A percentile compares a stretch with the other conserved stretches of the same genome.
phyloP scores from a whole-genome alignment of 2,797 vertebrate genomes.

The Tiaroga cobitis region DNA sequence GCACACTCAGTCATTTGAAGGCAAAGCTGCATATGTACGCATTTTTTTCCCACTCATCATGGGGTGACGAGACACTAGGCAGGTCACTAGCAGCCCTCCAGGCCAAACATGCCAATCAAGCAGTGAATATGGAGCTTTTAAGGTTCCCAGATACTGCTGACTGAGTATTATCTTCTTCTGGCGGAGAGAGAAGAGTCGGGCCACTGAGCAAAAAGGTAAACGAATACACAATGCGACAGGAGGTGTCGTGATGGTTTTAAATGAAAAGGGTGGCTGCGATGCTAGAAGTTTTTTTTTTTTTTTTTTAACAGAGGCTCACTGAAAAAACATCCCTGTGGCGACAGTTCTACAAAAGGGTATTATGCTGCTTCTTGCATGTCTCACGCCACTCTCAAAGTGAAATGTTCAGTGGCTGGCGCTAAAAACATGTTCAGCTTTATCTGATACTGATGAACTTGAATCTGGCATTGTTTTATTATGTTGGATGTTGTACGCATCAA shows the following conservation, averaged over 20 bases:
- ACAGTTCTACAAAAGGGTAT: background rate
- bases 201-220: slow-evolving; percentile 33
- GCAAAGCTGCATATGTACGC: slow-evolving; percentile 46
- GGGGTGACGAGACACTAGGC: slow-evolving; percentile 39
- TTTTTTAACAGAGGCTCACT: background rate
- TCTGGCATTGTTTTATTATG: background rate
- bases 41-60: slow-evolving; percentile 32
- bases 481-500: background rate
- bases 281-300: background rate
- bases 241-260: slow-evolving; percentile 21
- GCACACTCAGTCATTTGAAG: slow-evolving; percentile 45
- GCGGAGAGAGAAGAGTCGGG: slow-evolving; percentile 11
- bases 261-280: background rate
- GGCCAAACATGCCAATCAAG: slow-evolving; percentile 46
- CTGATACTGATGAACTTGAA: background rate
- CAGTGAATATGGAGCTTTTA: slow-evolving; percentile 24
- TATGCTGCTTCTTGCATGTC: background rate
- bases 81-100: slow-evolving; percentile 49
- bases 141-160: slow-evolving; percentile 50
- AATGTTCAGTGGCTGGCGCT: background rate
- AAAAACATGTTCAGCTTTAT: background rate
- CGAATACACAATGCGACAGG: slow-evolving; percentile 30
- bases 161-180: slow-evolving; percentile 42
- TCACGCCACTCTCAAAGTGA: too few species aligned
- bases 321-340: background rate